Base-by-base conservation (phyloP, 2,888 invertebrate species). In the Brenthis hecate region DNA sequence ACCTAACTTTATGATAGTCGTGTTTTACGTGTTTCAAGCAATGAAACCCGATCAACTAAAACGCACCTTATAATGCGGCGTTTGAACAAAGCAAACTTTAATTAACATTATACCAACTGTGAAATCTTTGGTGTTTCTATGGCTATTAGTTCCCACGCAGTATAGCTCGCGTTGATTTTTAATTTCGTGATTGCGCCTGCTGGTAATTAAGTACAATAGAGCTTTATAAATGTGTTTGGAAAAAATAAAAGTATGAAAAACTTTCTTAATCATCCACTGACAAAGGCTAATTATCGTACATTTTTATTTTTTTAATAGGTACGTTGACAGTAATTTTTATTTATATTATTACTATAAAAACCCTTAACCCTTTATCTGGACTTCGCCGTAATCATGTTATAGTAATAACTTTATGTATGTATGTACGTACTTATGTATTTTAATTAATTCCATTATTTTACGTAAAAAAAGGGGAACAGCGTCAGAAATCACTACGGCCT, bases 121-220 rank as follows among this genome's bases (percentile, higher is more conserved):
- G 70, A 70, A 67, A 65, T 61, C 56, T 70, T 65, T 64, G 70
- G 60, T 50, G 64, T 54, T 66, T 57, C 50, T 58, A 70, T 69
- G 69, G 58, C 58, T 28, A 63, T 56, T 32, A 48, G 57, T 58
- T 69, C 66, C 66, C 69, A 66, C 66, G 62, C 62, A 23, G 61
- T 66, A 57, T 66, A 54, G 69, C 43, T 56, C 65, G 65, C 68
- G 65, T 56, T 51, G 48, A 36, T 65, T 61, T 53, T 66, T 28
- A 61, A 48, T 62, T 51, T 66, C 62, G 66, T 56, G 62, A 48
- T 58, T 66, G 56, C 53, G 51, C 36, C 19, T 47, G 8, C 19
- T 51, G 3, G 43, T 51, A 19, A 62, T 62, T 54, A 53, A 53
- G 1, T 62, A 32, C 50, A 60, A 60, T 56, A 56, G 28, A 48